Percentiles rank a stretch among this genome's conserved stretches.
Evolutionary conservation across 2,888 invertebrate genomes (phyloP).

Genomic region (Lathronympha strigana): DNA sequence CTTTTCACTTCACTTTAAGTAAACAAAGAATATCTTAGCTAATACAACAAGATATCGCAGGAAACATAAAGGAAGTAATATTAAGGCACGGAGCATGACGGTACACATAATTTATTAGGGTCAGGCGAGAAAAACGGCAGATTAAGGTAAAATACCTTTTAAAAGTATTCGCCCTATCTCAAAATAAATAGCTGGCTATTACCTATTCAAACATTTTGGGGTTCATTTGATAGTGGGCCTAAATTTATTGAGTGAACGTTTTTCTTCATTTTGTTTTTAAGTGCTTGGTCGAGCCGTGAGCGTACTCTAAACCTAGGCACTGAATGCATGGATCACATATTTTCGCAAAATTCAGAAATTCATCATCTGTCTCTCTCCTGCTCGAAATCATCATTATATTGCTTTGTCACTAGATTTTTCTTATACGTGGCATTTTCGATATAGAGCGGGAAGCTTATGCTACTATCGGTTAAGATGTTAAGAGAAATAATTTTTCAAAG

Average conservation of each 20-base stretch:
- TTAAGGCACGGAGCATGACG: constrained; percentile 22
- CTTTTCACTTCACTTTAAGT: background rate
- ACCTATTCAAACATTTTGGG: constrained; percentile 17
- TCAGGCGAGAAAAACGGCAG: constrained; percentile 34
- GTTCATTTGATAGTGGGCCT: constrained; percentile 4
- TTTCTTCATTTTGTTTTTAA: background rate
- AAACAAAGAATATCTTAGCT: background rate
- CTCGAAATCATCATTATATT: no score
- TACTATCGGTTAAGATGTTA: no score
- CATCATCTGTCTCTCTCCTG: no score
- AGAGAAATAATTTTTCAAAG: no score
- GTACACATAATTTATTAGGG: constrained; percentile 40
- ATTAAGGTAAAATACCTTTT: constrained; percentile 37
- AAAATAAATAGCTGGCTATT: constrained; percentile 19
- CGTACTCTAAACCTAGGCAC: no score
- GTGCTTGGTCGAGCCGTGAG: background rate
- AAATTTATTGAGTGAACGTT: constrained; percentile 2
- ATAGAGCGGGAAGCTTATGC: no score
- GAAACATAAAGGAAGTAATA: constrained; percentile 34
- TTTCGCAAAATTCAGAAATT: no score
- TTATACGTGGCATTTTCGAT: no score
- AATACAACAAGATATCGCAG: constrained; percentile 13
- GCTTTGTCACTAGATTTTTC: no score
- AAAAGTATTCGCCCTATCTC: constrained; percentile 30
- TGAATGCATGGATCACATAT: no score